A percentile compares a stretch with the other conserved stretches of the same genome.
Conservation (phyloP, 2,797 vertebrate species). For the Poecilia gillii region DNA sequence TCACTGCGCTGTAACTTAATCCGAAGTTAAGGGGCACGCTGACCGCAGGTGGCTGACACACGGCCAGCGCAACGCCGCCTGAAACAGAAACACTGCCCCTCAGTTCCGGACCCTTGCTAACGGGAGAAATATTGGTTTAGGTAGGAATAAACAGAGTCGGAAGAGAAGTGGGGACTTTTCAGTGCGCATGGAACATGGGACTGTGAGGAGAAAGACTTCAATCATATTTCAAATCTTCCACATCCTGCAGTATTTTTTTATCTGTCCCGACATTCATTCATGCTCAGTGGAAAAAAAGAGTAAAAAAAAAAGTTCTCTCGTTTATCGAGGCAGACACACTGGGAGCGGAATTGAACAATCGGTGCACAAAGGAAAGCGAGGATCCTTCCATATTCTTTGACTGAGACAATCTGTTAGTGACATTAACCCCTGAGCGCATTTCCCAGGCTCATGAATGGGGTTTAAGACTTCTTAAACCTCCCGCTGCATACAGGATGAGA, state of each 20-base stretch:
- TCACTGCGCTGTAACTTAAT: slow-evolving; percentile 75
- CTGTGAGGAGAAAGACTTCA: background rate
- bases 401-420: slow-evolving; percentile 83
- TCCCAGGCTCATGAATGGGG: slow-evolving; percentile 88
- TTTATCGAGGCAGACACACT: slow-evolving; percentile 77
- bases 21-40: slow-evolving; percentile 54
- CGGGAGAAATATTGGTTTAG: slow-evolving; percentile 65
- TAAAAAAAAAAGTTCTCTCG: slow-evolving; percentile 54
- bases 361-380: slow-evolving; percentile 85
- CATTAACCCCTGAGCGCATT: slow-evolving; percentile 88
- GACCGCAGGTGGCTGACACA: slow-evolving; percentile 78
- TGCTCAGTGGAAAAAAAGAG: background rate
- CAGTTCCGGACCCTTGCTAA: slow-evolving; percentile 59
- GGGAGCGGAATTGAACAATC: slow-evolving; percentile 81
- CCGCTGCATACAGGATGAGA: slow-evolving; percentile 93
- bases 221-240: slow-evolving; percentile 5
- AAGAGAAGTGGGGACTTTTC: background rate
- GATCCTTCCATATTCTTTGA: slow-evolving; percentile 89
- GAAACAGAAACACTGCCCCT: slow-evolving; percentile 50
- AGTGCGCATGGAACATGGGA: background rate
- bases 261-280: background rate
- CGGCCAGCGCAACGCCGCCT: slow-evolving; percentile 68
- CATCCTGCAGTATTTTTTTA: slow-evolving; percentile 6
- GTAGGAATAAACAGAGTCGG: slow-evolving; percentile 39
- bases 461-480: slow-evolving; percentile 84